These are phyloP conservation scores for Hydropsyche tenuis DNA, from an alignment of 1,140 invertebrate species.

Conservation along the genomic window DNA sequence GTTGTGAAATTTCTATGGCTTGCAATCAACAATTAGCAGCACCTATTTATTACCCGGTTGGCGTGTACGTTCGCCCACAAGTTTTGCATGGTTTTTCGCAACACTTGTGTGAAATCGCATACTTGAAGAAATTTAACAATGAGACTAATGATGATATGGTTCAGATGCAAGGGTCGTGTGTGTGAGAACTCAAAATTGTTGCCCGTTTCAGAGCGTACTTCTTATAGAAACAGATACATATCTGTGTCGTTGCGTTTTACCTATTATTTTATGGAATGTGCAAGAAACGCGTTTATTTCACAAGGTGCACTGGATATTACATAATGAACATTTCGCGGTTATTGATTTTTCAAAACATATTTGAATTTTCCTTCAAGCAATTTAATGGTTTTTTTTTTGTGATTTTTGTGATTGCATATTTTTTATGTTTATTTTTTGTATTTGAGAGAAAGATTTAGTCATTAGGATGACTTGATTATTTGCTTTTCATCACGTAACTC, in stretches of 20 bases:
- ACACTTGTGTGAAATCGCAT: not conserved
- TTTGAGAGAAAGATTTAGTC: no score
- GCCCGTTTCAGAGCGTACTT: no score
- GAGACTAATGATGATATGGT: not conserved
- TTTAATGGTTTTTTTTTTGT: no score
- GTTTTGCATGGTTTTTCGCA: conserved; percentile 12
- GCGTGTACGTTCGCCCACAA: not conserved
- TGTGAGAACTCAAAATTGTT: not conserved
- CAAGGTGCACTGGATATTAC: conserved; percentile 1
- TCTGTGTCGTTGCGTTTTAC: no score
- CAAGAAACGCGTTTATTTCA: not conserved
- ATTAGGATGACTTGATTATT: no score
- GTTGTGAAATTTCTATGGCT: not conserved
- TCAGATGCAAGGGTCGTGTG: not conserved
- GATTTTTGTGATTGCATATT: no score
- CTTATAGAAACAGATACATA: no score
- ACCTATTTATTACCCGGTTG: not conserved
- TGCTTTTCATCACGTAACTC: no score
- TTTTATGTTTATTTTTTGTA: no score
- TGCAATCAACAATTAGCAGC: not conserved
- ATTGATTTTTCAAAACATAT: no score
- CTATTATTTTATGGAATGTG: no score
- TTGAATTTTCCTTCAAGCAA: no score
- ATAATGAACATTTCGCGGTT: not conserved
- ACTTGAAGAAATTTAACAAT: not conserved